phyloP scores from a whole-genome alignment of 2,113 vertebrate species.

The Mesocricetus auratus region DNA sequence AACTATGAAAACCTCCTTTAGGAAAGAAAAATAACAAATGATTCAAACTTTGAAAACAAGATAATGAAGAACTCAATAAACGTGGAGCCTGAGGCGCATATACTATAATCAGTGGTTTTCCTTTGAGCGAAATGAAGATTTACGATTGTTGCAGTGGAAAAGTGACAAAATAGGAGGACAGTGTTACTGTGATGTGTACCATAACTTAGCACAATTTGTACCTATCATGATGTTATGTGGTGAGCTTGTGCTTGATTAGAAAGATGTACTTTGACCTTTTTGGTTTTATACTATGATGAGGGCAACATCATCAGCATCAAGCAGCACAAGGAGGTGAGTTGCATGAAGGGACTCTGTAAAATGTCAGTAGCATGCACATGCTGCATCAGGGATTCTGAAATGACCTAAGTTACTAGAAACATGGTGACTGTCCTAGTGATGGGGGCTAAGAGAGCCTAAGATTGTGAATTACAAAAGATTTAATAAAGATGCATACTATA shows the following conservation, averaged over 20 bases:
- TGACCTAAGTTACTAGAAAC: neutral
- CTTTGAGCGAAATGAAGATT: slow-evolving; percentile 7
- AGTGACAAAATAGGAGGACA: neutral
- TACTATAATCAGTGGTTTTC: neutral
- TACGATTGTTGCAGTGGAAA: neutral
- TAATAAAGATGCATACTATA: slow-evolving; percentile 25
- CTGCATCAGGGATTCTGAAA: slow-evolving; percentile 25
- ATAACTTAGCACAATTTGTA: neutral
- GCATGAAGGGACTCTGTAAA: slow-evolving; percentile 27
- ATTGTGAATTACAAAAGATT: neutral
- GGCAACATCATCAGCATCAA: neutral
- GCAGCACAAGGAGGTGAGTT: neutral
- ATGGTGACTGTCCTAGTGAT: neutral
- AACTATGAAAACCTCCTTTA: neutral
- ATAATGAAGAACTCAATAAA: neutral
- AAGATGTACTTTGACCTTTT: neutral
- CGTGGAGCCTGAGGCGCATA: neutral
- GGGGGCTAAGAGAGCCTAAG: neutral
- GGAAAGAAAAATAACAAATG: neutral
- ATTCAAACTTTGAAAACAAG: slow-evolving; percentile 2
- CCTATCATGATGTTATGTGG: slow-evolving; percentile 9
- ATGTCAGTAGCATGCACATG: neutral
- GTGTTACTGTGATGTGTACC: neutral
- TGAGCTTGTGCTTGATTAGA: neutral
- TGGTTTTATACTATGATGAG: slow-evolving; percentile 20